These are phyloP conservation scores for Spialia ferax DNA, from an alignment of 2,888 invertebrate genomes.

Conservation along the genomic window DNA sequence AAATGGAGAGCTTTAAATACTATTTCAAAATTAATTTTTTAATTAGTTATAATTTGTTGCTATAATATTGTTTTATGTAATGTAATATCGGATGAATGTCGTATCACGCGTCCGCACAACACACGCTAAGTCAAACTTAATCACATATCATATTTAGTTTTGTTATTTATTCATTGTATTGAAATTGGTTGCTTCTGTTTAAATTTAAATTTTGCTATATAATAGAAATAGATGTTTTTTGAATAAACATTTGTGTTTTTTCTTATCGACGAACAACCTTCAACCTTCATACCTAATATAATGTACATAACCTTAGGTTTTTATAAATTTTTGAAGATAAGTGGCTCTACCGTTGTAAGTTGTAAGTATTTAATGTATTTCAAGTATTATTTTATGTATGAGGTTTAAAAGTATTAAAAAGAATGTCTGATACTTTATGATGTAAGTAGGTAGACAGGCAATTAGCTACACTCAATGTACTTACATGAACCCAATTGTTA, in stretches of 20 bases:
- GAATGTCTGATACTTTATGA: background rate
- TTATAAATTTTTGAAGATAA: too few relatives aligned
- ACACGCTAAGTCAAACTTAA: conserved; percentile 78
- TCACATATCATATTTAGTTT: conserved; percentile 83
- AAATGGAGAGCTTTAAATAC: conserved; percentile 54
- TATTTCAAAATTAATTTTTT: conserved; percentile 79
- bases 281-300: too few relatives aligned
- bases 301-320: too few relatives aligned
- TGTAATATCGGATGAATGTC: conserved; percentile 52
- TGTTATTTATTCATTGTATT: conserved; percentile 81
- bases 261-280: too few relatives aligned
- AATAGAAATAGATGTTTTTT: conserved; percentile 80
- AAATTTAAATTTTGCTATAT: conserved; percentile 75
- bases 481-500: conserved; percentile 5
- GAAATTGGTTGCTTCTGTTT: conserved; percentile 82
- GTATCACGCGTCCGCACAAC: conserved; percentile 64
- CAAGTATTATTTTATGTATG: too few relatives aligned
- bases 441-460: background rate
- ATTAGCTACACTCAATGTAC: conserved; percentile 6
- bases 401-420: background rate
- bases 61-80: conserved; percentile 55
- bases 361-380: too few relatives aligned
- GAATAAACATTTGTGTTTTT: conserved; percentile 51
- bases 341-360: too few relatives aligned
- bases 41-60: conserved; percentile 69